Evolutionary conservation across 2,888 invertebrate genomes (phyloP), one percentile per base, ranked within the genome.

Genomic region (Dioctria rufipes): DNA sequence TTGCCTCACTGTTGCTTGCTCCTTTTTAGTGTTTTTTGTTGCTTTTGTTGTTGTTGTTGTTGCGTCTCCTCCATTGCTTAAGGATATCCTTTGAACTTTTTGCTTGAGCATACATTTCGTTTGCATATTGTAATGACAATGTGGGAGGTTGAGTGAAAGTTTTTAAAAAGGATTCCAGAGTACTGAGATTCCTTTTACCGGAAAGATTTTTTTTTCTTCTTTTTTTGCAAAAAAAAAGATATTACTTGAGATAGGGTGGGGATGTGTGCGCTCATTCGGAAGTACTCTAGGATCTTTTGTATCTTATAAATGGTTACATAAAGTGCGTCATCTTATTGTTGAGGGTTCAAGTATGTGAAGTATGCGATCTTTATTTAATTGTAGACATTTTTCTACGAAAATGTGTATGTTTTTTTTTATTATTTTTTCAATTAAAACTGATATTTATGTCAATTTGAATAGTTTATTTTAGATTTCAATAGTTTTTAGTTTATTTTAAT

Each of bases 81-180:
- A 82, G 82, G 71, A 80, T 80, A 80, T 65, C 82, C 80, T 82
- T 82, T 82, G 80, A 80, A 82, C 78, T 82, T 81, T 81, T 82
- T 80, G 78, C 80, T 78, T 42, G 11, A 46, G 46, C 81, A 58
- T 73, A 81, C 80, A 80, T 80, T 82, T 82, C 66, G 82, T 82
- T 80, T 82, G 82, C 80, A 80, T 82, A 82, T 82, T 82, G 80
- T 81, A 82, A 81, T 69, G 60, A 58, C 11, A 73, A 63, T 65
- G 60, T 49, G 51, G 63, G 63, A 60, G 60, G 77, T 43, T 46
- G 13, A 77, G 63, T 63, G 61, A 75, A 75, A 75, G 75, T 75
- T 75, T 75, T 75, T 61, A 61, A 75, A 75, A 75, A 75, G 75
- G 61, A 61, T 75, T 61, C 61, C 61, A 61, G 46, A 75, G 61